Evolutionary conservation across 2,113 vertebrate species (phyloP).

Genomic region (Gymnorhina tibicen): DNA sequence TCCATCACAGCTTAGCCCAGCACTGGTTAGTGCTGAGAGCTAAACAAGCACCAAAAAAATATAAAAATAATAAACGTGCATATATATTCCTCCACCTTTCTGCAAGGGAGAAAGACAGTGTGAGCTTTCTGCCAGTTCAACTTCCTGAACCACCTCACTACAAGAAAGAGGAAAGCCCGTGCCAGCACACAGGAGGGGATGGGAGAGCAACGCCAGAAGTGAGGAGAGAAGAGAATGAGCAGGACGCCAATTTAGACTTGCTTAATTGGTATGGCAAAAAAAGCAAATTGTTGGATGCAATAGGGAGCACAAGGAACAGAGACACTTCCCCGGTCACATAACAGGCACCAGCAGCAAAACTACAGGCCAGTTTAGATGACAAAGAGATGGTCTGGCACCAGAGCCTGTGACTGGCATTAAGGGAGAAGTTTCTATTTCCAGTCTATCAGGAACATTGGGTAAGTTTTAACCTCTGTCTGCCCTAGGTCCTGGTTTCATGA

Average conservation of each 20-base stretch:
- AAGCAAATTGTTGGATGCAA: neutral
- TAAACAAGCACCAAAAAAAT: neutral
- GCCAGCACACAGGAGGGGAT: neutral
- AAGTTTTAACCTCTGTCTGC: constrained; percentile 30
- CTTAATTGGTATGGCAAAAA: neutral
- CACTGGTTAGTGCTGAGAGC: neutral
- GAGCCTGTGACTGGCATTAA: neutral
- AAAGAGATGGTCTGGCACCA: neutral
- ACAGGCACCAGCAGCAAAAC: neutral
- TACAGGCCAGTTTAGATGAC: neutral
- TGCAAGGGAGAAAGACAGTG: neutral
- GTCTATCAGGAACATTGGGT: neutral
- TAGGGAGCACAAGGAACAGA: neutral
- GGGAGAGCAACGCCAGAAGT: neutral
- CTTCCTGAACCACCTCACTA: neutral
- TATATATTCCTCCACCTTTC: neutral
- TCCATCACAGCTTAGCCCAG: neutral
- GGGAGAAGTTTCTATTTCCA: neutral
- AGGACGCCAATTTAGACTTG: neutral
- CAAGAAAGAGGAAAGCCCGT: neutral
- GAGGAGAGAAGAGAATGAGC: neutral
- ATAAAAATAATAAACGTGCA: neutral
- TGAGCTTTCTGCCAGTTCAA: neutral
- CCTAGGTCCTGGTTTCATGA: constrained; percentile 15
- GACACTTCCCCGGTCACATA: neutral